Base-by-base conservation (phyloP, 2,888 invertebrate species). In the Adelognathus sp. region DNA sequence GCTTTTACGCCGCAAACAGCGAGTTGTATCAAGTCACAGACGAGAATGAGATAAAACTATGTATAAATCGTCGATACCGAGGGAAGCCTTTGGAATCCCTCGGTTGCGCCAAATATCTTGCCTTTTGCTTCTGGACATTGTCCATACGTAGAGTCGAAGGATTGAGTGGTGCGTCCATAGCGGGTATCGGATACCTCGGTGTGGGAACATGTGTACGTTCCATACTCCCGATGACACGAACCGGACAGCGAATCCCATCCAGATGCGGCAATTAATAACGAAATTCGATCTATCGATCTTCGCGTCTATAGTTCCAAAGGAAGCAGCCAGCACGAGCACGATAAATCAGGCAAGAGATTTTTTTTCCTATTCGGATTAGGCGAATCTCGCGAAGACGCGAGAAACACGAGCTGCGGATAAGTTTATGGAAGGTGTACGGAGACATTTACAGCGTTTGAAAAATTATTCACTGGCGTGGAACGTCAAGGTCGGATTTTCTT, bases 261-360 rank as follows among this genome's bases (percentile, higher is more conserved):
- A 86, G 84, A 84, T 83, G 87, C 73, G 85, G 79, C 83, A 85
- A 87, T 88, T 84, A 87, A 88, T 88, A 86, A 82, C 80, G 63
- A 63, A 52, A 21, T n/a, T 33, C 27, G 36, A 27, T 67, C 54
- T 54, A 67, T 67, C 54, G 66, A 67, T 67, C 54, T 54, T 54
- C 11, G 3, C 18, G 44, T 44, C 36, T 41, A 54, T 6, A 61
- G 41, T 69, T 44, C 36, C 44, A 69, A 69, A 69, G 75, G 54
- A 69, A 73, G 69, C 66, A 21, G 21, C 63, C 39, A 24, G 72
- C n/a, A 69, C 56, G n/a, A 46, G 61, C 60, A 52, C 66, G 16
- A 54, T 54, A 67, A 36, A 41, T 67, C 54, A 41, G 14, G 0
- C 63, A 64, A 31, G 27, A 58, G 29, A 31, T 60, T 50, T 16